Percentiles rank a stretch among this genome's conserved stretches.
Evolutionary conservation across 2,888 invertebrate genomes (phyloP).

Genomic region (Oithona nana): DNA sequence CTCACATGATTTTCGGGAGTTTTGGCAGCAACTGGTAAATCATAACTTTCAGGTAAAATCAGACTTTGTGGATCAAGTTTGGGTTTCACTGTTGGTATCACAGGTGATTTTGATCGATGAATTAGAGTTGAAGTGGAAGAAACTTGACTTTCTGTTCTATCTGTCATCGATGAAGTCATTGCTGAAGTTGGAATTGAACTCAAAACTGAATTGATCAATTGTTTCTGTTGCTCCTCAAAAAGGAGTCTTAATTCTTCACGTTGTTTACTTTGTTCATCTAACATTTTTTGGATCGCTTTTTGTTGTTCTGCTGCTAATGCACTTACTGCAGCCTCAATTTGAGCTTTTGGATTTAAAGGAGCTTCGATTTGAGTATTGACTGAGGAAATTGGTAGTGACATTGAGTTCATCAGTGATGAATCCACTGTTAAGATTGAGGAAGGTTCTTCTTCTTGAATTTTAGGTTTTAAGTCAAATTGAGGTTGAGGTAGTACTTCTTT

Average conservation of each 20-base stretch:
- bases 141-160: neutral
- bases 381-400: neutral
- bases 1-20: neutral
- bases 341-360: neutral
- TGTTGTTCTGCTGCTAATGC: neutral
- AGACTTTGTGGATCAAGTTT: neutral
- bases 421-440: no score
- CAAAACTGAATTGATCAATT: neutral
- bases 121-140: neutral
- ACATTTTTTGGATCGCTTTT: neutral
- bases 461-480: no score
- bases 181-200: neutral
- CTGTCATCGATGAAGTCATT: neutral
- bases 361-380: no score
- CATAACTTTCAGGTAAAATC: neutral
- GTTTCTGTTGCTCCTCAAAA: neutral
- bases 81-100: neutral
- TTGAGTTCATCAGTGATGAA: no score
- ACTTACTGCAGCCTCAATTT: neutral
- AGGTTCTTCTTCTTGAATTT: no score
- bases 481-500: no score
- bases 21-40: neutral
- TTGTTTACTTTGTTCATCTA: neutral
- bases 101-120: neutral
- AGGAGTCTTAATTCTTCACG: neutral